Base-by-base conservation (phyloP, 2,888 invertebrate species). In the Lasioglossum malachurum region DNA sequence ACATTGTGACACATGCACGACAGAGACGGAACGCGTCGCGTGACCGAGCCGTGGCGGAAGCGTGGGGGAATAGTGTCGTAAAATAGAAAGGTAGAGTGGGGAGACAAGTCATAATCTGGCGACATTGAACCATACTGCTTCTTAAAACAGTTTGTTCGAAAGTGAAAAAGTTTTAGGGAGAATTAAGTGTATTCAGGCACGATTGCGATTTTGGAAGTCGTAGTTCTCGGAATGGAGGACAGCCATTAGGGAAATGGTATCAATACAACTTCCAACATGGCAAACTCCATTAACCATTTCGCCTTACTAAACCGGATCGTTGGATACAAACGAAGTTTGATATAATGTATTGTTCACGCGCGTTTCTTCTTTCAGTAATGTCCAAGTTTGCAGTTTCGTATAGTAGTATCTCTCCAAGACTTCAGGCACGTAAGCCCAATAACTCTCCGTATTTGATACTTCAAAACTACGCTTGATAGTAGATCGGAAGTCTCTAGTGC, bases 321-420 rank as follows among this genome's bases (percentile, higher is more conserved):
- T 73, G 49, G 67, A 77, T 85, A 80, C 75, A 76, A 71, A 80
- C 78, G 67, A 57, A 46, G 72, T 14, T 10, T 76, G 67, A 81
- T 31, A 76, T 75, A 82, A 87, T 86, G 81, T 86, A 87, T 82
- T 44, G 86, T 78, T 14, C 35, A 38, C 49, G 82, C 86, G 86
- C 82, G 86, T 86, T 87, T 44, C 86, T 67, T 35, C 64, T 35
- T 31, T 72, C 60, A n/a, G 27, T 41, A n/a, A 46, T n/a, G 75
- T 72, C 53, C 57, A 86, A 82, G 81, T 87, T 86, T 82, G 67
- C 78, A 85, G 76, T 44, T 67, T 53, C 38, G 53, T 80, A 75
- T 78, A 78, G 77, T 75, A 73, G 74, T 85, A 78, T 75, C 86
- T 78, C n/a, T 16, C 2, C 14, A 5, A 72, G 64, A 78, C 85